Base-by-base conservation (phyloP, 2,797 vertebrate genomes). In the Pseudochromis fuscus region DNA sequence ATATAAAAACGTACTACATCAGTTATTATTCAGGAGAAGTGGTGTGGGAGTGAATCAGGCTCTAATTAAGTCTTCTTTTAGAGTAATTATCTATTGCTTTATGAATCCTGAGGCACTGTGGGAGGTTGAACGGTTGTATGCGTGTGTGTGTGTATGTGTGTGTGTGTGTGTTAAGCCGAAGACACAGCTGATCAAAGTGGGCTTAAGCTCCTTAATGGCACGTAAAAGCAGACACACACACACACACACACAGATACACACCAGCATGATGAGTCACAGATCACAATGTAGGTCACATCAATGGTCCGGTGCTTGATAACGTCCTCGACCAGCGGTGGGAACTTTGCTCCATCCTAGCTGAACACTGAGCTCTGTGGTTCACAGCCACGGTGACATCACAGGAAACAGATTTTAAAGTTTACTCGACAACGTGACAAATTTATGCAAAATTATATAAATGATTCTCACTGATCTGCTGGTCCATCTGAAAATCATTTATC, bases 261-360 rank as follows among this genome's bases (percentile, higher is more conserved):
- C 55, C 49, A 51, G 45, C 61, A 56, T 58, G 81, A 82, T 90
- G 88, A 90, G 75, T 88, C 87, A 89, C 57, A 62, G 61, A 82
- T 79, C 67, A 58, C 46, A 53, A 72, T 77, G 59, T 80, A 71
- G 84, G 85, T 79, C 82, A 82, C 56, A 63, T 23, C 27, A 51
- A 67, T 7, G 12, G 40, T 51, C 44, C 12, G 28, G 18, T 61
- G 67, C 64, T 5, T 50, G 25, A 0, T n/a, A n/a, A n/a, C n/a
- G n/a, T n/a, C 42, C 56, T 19, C 7, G 4, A 52, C 24, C 73
- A 31, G 56, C 3, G 8, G 18, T 3, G 11, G 7, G 4, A 21
- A 28, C 28, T 37, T 45, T 13, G 6, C n/a, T 13, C 53, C 45
- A 1, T 62, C 18, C 1, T 4, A 18, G 27, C 6, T 28, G 5